A percentile compares a stretch with the other conserved stretches of the same genome.
phyloP scores from a whole-genome alignment of 2,113 vertebrate genomes.

The Channa maculata region DNA sequence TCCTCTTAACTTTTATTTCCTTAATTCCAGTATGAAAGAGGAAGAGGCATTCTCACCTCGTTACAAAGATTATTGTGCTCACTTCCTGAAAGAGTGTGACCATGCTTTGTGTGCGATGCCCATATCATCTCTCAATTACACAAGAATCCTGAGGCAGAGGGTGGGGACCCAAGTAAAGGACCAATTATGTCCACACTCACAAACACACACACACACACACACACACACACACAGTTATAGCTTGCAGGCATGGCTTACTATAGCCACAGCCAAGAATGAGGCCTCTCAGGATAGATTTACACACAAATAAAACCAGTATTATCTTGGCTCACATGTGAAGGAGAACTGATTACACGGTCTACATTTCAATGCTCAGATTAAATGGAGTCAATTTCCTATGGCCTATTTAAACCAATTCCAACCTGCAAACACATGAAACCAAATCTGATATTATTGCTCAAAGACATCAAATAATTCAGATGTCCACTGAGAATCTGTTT shows the following conservation, averaged over 20 bases:
- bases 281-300: constrained; percentile 79
- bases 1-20: constrained; percentile 48
- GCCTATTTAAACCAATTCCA: constrained; percentile 73
- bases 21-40: constrained; percentile 51
- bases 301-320: constrained; percentile 80
- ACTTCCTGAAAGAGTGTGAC: constrained; percentile 75
- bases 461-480: constrained; percentile 33
- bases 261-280: constrained; percentile 73
- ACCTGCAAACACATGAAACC: constrained; percentile 59
- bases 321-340: constrained; percentile 77
- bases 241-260: constrained; percentile 74
- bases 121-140: constrained; percentile 80
- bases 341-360: constrained; percentile 78
- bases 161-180: constrained; percentile 71
- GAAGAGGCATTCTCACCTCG: constrained; percentile 63
- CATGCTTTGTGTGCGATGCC: constrained; percentile 74
- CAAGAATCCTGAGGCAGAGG: constrained; percentile 71
- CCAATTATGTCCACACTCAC: constrained; percentile 64
- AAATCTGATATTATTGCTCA: constrained; percentile 42
- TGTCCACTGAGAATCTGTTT: constrained; percentile 25
- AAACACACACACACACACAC: constrained; percentile 31
- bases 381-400: constrained; percentile 74
- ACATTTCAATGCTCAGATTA: constrained; percentile 77
- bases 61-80: constrained; percentile 78
- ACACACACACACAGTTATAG: constrained; percentile 44